Conservation (phyloP, 2,888 invertebrate species). For the Spialia ferax region DNA sequence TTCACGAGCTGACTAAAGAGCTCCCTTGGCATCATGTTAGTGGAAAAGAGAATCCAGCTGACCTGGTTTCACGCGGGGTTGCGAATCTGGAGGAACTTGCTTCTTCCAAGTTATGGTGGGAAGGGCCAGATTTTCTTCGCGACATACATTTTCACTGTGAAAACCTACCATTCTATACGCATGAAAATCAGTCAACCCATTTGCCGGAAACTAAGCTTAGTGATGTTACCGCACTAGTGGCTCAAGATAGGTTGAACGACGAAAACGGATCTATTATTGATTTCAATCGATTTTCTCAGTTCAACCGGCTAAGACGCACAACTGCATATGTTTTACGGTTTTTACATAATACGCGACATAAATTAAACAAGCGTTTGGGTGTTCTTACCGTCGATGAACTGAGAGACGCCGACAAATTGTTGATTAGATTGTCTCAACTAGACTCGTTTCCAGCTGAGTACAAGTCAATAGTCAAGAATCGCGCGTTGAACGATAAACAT, state of each 20-base stretch:
- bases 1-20: conserved; percentile 11
- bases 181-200: not conserved
- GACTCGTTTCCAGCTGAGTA: conserved; percentile 5
- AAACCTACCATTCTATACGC: not conserved
- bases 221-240: not conserved
- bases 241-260: not conserved
- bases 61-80: conserved; percentile 19
- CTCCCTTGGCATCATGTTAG: conserved; percentile 10
- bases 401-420: conserved; percentile 8
- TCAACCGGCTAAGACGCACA: not conserved
- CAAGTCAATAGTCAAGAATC: not conserved
- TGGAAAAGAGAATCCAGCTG: conserved; percentile 17
- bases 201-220: not conserved
- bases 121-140: conserved; percentile 8
- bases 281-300: conserved; percentile 8
- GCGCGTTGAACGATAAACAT: conserved; percentile 12
- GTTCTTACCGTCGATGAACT: conserved; percentile 15
- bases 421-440: conserved; percentile 1
- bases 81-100: conserved; percentile 18
- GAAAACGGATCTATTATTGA: not conserved
- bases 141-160: not conserved
- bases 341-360: not conserved
- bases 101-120: not conserved
- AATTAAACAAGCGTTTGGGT: conserved; percentile 10
- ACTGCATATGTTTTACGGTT: conserved; percentile 12